Percentiles rank a stretch among this genome's conserved stretches.
Conservation (phyloP, 92 coral and sea anemone species). For the Phenganax stokvisi region DNA sequence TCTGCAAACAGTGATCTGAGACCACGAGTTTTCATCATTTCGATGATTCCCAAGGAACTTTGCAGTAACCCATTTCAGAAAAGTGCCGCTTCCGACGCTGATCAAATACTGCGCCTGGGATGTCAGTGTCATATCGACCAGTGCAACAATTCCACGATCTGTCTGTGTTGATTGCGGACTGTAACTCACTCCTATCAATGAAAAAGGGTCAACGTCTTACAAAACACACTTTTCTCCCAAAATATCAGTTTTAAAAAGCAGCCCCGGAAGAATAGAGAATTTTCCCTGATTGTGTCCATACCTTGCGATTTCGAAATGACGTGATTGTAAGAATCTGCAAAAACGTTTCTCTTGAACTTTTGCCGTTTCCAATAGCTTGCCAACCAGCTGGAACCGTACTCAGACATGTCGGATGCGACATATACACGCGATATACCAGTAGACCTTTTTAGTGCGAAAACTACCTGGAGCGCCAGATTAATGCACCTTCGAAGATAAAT, state of each 20-base stretch:
- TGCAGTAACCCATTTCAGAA: not conserved
- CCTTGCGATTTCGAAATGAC: not conserved
- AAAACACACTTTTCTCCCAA: no score
- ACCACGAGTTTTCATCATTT: not conserved
- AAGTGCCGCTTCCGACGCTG: not conserved
- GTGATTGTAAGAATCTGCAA: not conserved
- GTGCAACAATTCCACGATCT: not conserved
- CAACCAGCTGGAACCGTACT: not conserved
- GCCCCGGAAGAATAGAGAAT: no score
- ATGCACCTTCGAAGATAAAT: not conserved
- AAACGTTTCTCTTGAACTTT: not conserved
- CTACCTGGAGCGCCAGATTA: not conserved
- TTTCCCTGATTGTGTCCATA: no score
- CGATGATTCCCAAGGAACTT: not conserved
- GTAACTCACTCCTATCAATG: not conserved
- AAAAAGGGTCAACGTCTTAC: no score
- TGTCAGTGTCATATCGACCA: not conserved
- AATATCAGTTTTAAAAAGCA: no score
- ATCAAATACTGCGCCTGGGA: not conserved
- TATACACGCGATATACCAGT: constrained; percentile 3
- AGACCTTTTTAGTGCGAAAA: not conserved
- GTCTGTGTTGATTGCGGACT: not conserved
- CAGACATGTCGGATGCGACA: constrained; percentile 9
- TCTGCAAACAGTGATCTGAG: constrained; percentile 1
- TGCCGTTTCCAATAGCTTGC: not conserved